Base-by-base conservation (phyloP, 2,113 vertebrate genomes). In the Barbus barbus region DNA sequence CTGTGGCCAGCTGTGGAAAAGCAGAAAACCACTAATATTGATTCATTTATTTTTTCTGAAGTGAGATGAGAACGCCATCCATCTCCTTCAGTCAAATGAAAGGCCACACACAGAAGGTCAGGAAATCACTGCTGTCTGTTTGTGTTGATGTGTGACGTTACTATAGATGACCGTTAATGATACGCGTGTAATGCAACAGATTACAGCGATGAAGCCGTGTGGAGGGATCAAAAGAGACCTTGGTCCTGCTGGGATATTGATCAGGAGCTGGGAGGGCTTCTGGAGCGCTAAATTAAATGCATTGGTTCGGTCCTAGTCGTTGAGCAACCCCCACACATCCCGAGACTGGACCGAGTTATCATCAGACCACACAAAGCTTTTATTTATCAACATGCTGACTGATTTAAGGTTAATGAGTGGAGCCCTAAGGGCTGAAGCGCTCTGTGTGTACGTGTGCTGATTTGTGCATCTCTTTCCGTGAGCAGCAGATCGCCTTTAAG, bases 401-500 rank as follows among this genome's bases (percentile, higher is more conserved):
- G 53, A 78, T 61, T 60, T 41, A 78, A 61, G 2, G 31, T 20
- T 53, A 36, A 28, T 75, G 9, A 58, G 65, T 36, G 4, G 76
- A 24, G 36, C 0, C 0, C 56, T 6, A 13, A 14, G 1, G 24
- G 13, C 2, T 8, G 9, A 33, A 18, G 2, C 38, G 0, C 38
- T 41, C 38, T 41, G 38, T 41, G 38, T 41, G 9, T 41, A 41
- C 5, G 38, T 74, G 41, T 46, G n/a, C 56, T 81, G 65, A 84
- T 75, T 18, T 72, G 83, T 83, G 67, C 51, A 13, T 84, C 22
- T 90, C 22, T 77, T 63, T 11, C 16, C 14, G 7, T 86, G 84
- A 85, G 83, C 89, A 97, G 96, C 96, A 97, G 95, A 96, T 97
- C 28, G 95, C 96, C 48, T 97, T 97, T 89, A 96, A 96, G 90